Evolutionary conservation across 2,888 invertebrate genomes (phyloP).

Genomic region (Xylophagus ater): DNA sequence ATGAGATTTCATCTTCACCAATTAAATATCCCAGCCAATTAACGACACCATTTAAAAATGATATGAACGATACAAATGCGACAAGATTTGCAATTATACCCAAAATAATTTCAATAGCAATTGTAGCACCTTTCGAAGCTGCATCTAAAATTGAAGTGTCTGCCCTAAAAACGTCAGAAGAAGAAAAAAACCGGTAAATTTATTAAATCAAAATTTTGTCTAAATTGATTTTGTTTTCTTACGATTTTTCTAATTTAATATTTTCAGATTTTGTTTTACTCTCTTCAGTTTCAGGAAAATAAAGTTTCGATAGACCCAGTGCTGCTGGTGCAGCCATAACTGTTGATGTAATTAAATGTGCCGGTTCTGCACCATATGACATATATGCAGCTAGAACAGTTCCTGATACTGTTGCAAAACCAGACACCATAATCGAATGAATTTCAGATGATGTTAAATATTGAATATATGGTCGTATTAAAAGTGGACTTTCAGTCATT

Average conservation of each 20-base stretch:
- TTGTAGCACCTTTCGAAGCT: constrained; percentile 76
- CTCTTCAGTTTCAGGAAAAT: constrained; percentile 82
- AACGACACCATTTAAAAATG: constrained; percentile 71
- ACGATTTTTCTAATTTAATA: constrained; percentile 61
- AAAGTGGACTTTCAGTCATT: constrained; percentile 80
- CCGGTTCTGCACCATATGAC: constrained; percentile 74
- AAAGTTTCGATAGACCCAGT: constrained; percentile 76
- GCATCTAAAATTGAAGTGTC: constrained; percentile 83
- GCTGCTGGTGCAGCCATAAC: constrained; percentile 96
- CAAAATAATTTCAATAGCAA: constrained; percentile 67
- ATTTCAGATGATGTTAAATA: constrained; percentile 79
- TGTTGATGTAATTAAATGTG: constrained; percentile 82
- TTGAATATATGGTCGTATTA: constrained; percentile 79
- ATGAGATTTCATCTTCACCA: constrained; percentile 49
- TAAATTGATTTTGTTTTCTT: constrained; percentile 27
- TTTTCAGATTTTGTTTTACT: constrained; percentile 66
- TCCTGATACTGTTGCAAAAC: constrained; percentile 92
- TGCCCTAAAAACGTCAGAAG: constrained; percentile 49
- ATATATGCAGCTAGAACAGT: constrained; percentile 90
- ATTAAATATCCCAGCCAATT: constrained; percentile 71
- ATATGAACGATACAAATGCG: constrained; percentile 79
- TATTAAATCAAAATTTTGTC: constrained; percentile 1
- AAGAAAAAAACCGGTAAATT: background rate
- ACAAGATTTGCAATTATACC: constrained; percentile 87
- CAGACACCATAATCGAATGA: constrained; percentile 86